phyloP scores from a whole-genome alignment of 2,113 vertebrate genomes.

The Tyrannus savana region DNA sequence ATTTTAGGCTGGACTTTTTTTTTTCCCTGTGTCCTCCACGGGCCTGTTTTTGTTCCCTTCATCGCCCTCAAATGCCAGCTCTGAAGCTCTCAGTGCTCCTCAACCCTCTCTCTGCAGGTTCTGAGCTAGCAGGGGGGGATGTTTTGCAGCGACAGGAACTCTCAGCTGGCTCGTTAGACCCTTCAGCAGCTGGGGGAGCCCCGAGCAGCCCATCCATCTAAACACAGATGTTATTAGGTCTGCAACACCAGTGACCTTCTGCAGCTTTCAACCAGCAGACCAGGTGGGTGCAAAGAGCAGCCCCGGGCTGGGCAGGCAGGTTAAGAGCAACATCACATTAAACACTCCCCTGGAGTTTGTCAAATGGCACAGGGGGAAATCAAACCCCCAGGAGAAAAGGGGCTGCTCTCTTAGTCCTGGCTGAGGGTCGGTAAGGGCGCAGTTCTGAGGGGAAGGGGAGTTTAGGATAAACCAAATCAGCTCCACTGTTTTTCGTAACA shows the following conservation, averaged over 20 bases:
- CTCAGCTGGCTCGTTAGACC: conserved; percentile 22
- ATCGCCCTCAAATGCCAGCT: neutral
- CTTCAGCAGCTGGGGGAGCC: conserved; percentile 62
- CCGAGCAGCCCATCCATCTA: neutral
- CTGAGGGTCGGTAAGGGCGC: neutral
- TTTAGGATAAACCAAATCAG: neutral
- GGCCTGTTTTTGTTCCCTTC: conserved; percentile 59
- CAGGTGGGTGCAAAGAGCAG: neutral
- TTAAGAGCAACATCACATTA: conserved; percentile 17
- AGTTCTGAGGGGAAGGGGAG: neutral
- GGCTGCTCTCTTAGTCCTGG: conserved; percentile 36
- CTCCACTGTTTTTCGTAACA: neutral
- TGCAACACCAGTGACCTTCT: neutral
- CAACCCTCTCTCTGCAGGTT: neutral
- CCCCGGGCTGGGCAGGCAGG: conserved; percentile 2
- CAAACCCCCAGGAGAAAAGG: conserved; percentile 13
- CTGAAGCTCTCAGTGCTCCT: neutral
- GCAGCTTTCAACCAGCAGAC: conserved; percentile 33
- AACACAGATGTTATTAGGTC: conserved; percentile 11
- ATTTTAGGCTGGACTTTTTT: neutral
- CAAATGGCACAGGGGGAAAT: conserved; percentile 9
- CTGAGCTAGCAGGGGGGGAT: neutral
- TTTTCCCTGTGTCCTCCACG: neutral
- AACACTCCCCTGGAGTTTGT: conserved; percentile 27
- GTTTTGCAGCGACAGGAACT: conserved; percentile 31